Evolutionary conservation across 2,888 invertebrate species (phyloP), one percentile per base, ranked within the genome.

Genomic region (Euzetes globulus): DNA sequence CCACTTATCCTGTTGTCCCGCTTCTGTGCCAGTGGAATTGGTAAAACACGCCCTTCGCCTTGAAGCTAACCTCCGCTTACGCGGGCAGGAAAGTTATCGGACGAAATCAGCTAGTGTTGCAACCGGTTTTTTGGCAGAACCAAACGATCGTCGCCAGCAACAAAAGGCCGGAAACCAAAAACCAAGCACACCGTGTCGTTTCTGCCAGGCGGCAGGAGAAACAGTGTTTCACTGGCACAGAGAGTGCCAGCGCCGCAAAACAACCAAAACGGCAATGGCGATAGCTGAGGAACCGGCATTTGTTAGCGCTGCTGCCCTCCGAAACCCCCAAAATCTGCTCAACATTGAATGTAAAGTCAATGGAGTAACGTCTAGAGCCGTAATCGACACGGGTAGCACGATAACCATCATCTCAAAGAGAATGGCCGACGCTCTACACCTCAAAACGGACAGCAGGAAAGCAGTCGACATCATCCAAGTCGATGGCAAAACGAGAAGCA

Each of bases 381-480:
- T 73, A 33, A 25, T 73, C 22, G 73, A 73, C 52, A 68, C 27
- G 3, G 73, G 73, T 6, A 47, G 47, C 19, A 68, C 45, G 1
- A 45, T 73, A 11, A 50, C 27, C 5, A 25, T 71, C 17, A 29
- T 71, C n/a, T 52, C 33, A 1, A 1, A 3, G 0, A 22, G 13
- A 7, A 1, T 17, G 1, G 19, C n/a, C 17, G 17, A 33, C 1
- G 33, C 9, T 7, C n/a, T 63, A 3, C 25, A 19, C 1, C 63
- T 63, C 19, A 37, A 7, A 5, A 1, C 19, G 9, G n/a, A n/a
- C n/a, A n/a, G n/a, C n/a, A n/a, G n/a, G 7, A 7, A 33, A 1
- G 5, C 33, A 37, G 33, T 1, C 33, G 29, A 5, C 6, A 19
- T 19, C 37, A 33, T 63, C 1, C 63, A 63, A 63, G 22, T 63